Evolutionary conservation across 2,113 vertebrate genomes (phyloP).

Genomic region (Regulus satrapa): DNA sequence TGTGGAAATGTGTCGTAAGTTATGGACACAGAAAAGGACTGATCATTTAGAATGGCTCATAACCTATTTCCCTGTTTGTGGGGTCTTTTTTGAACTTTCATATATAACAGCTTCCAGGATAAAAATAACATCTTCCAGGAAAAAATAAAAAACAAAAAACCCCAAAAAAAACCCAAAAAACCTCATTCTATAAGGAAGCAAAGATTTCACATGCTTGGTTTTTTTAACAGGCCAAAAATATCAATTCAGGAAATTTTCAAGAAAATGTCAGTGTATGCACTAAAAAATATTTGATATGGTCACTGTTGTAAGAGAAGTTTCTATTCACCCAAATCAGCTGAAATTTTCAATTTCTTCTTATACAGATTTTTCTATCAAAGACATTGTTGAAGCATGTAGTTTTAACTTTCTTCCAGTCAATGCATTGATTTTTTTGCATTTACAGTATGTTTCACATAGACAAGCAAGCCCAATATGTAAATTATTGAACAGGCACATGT

Average conservation of each 20-base stretch:
- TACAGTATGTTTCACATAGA: neutral
- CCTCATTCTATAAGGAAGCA: too few species aligned
- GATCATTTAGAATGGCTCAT: neutral
- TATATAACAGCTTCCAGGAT: neutral
- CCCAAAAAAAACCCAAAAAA: too few species aligned
- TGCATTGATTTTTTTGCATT: neutral
- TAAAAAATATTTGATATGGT: neutral
- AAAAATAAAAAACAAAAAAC: too few species aligned
- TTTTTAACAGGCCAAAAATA: neutral
- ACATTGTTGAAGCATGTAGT: neutral
- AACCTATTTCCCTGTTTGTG: neutral
- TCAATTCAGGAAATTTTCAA: neutral
- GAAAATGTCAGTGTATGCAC: neutral
- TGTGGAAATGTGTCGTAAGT: neutral
- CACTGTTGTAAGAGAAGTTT: neutral
- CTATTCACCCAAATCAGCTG: neutral
- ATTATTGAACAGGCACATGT: neutral
- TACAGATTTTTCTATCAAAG: neutral
- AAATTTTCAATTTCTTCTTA: neutral
- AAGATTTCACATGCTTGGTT: neutral
- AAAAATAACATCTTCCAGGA: neutral
- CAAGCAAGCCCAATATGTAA: neutral
- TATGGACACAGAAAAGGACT: neutral
- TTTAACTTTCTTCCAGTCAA: neutral
- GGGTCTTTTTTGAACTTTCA: neutral